phyloP scores from a whole-genome alignment of 2,797 vertebrate genomes.

The Numenius phaeopus region DNA sequence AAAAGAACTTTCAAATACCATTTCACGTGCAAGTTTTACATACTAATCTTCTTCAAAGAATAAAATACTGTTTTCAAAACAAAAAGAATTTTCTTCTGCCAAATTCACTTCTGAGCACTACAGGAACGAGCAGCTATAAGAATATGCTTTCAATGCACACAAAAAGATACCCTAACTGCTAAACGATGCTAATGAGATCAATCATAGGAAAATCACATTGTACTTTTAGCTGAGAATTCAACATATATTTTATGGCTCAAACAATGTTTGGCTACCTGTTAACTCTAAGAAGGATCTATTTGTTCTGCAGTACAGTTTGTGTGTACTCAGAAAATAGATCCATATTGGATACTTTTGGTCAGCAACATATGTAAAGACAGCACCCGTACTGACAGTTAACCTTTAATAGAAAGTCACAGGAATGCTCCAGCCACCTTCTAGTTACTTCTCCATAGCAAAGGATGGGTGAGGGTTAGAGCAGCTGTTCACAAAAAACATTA shows the following conservation, averaged over 20 bases:
- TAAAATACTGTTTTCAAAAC: not conserved
- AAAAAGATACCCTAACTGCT: not conserved
- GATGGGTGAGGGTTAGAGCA: not conserved
- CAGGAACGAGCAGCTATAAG: not conserved
- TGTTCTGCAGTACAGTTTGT: not conserved
- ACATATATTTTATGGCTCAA: not conserved
- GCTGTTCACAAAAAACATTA: not conserved
- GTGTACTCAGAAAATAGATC: not conserved
- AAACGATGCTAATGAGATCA: not conserved
- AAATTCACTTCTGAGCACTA: not conserved
- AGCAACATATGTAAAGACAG: not conserved
- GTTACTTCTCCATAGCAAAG: not conserved
- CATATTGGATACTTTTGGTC: not conserved
- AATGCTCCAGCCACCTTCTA: not conserved
- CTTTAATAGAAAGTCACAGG: not conserved
- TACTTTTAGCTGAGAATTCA: not conserved
- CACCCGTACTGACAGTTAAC: not conserved
- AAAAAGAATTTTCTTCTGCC: not conserved
- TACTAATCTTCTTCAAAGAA: not conserved
- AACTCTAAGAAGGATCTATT: not conserved
- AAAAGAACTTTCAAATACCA: constrained; percentile 21
- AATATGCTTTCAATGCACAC: not conserved
- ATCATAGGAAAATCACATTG: not conserved
- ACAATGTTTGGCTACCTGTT: not conserved
- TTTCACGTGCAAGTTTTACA: not conserved